These are phyloP conservation scores for Camelus dromedarius DNA, from an alignment of 2,113 vertebrate genomes.

Conservation along the genomic window DNA sequence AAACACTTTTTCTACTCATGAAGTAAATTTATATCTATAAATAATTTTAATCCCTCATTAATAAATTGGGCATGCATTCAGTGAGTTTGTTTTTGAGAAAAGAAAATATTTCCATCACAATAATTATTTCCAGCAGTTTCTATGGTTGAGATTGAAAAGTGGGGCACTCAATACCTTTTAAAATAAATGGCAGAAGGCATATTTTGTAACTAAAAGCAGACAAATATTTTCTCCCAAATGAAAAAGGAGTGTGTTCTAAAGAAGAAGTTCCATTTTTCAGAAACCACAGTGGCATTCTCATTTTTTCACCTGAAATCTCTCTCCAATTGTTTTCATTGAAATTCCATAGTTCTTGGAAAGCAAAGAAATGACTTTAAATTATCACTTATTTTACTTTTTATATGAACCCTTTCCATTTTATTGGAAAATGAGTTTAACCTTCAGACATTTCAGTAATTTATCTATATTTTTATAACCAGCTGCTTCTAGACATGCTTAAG, in stretches of 20 bases:
- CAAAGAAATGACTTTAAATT: constrained; percentile 35
- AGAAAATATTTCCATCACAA: neutral
- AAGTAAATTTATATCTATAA: constrained; percentile 30
- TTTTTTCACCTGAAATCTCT: constrained; percentile 13
- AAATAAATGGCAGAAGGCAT: neutral
- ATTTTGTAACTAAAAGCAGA: neutral
- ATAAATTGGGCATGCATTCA: neutral
- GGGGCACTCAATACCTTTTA: neutral
- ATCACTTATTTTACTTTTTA: constrained; percentile 53
- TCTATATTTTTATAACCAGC: constrained; percentile 63
- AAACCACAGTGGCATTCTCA: neutral
- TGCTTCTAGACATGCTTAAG: constrained; percentile 27
- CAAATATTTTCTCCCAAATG: neutral
- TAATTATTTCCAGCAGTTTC: neutral
- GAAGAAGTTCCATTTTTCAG: neutral
- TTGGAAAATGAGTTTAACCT: constrained; percentile 66
- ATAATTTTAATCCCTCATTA: neutral
- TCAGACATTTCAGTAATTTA: constrained; percentile 67
- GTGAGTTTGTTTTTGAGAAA: neutral
- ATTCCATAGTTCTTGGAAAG: constrained; percentile 52
- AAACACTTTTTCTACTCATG: constrained; percentile 29
- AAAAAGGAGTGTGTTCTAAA: neutral
- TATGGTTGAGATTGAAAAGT: neutral
- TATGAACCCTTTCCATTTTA: constrained; percentile 40
- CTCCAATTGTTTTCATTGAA: constrained; percentile 22